A percentile compares a stretch with the other conserved stretches of the same genome.
Evolutionary conservation across 2,113 vertebrate species (phyloP).

Genomic region (Campylorhamphus procurvoides): DNA sequence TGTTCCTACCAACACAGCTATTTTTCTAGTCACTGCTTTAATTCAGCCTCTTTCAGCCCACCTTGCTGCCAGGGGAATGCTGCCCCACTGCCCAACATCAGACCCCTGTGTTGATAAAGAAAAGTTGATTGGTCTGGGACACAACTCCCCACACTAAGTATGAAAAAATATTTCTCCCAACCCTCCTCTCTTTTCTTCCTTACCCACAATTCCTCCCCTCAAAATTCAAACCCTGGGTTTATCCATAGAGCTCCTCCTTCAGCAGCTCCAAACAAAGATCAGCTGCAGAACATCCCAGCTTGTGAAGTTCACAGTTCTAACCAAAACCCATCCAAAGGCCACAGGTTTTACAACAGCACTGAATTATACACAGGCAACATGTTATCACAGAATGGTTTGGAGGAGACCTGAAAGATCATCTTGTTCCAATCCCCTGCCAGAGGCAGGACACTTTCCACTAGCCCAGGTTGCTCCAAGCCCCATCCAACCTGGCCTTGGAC

Average conservation of each 20-base stretch:
- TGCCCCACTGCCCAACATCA: neutral
- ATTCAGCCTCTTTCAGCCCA: neutral
- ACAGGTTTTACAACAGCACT: neutral
- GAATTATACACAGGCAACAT: neutral
- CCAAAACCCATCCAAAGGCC: neutral
- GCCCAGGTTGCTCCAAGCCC: neutral
- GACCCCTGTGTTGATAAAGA: rapidly evolving
- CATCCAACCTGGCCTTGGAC: rapidly evolving
- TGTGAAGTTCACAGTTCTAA: neutral
- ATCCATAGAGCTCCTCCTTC: neutral
- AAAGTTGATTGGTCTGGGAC: neutral
- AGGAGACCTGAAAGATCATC: neutral
- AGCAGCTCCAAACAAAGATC: neutral
- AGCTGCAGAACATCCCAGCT: neutral
- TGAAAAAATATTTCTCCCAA: neutral
- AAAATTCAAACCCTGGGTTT: neutral
- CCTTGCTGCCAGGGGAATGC: neutral
- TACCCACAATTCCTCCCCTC: neutral
- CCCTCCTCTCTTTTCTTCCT: neutral
- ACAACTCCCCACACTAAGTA: neutral
- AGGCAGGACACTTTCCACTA: rapidly evolving
- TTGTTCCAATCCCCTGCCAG: neutral
- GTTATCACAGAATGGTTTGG: neutral
- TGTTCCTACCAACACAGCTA: neutral
- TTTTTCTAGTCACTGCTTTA: neutral